Percentiles rank a stretch among this genome's conserved stretches.
phyloP scores from a whole-genome alignment of 2,797 vertebrate species.

The Basileuterus tristriatus region DNA sequence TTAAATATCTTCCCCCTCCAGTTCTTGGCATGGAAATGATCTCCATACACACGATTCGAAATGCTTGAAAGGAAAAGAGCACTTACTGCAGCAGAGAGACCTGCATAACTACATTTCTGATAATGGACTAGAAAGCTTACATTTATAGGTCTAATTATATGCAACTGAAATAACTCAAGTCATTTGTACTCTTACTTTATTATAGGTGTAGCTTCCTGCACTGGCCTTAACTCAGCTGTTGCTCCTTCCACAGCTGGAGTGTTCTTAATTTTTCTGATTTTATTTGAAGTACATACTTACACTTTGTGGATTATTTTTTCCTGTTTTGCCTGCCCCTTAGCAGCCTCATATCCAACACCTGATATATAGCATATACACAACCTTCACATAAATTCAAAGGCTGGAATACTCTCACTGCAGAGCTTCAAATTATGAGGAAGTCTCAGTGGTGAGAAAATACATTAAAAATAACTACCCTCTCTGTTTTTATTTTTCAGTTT shows the following conservation, averaged over 20 bases:
- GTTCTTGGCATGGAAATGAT: neutral
- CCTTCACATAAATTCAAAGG: neutral
- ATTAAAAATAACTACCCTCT: neutral
- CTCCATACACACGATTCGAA: neutral
- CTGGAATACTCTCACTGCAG: neutral
- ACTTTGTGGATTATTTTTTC: neutral
- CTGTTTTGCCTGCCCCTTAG: accelerated
- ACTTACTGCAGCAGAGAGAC: neutral
- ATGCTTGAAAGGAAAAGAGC: neutral
- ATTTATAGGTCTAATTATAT: neutral
- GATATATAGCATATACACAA: neutral
- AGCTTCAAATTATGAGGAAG: neutral
- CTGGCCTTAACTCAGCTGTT: neutral
- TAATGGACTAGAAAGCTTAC: neutral
- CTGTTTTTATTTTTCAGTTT: neutral
- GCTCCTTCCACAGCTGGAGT: neutral
- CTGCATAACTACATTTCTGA: neutral
- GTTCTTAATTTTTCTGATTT: neutral
- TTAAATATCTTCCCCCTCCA: neutral
- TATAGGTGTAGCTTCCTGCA: neutral
- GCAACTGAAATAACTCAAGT: neutral
- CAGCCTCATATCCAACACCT: neutral
- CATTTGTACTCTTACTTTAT: neutral
- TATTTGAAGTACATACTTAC: neutral
- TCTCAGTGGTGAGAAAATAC: neutral